Evolutionary conservation across 2,888 invertebrate species (phyloP).

Genomic region (Scaptodrosophila latifasciaeformis): DNA sequence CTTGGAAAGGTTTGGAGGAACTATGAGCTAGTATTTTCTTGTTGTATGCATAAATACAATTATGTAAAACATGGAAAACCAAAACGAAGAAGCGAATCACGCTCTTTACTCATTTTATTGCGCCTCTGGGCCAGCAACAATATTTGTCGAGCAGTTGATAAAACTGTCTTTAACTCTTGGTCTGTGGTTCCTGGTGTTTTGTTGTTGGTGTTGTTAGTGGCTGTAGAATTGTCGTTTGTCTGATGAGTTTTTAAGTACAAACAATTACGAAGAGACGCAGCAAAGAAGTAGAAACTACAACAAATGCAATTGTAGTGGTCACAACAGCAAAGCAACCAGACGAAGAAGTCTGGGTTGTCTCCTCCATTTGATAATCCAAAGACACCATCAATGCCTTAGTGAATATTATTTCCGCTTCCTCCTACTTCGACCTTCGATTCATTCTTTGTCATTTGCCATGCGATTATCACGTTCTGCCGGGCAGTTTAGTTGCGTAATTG

Average conservation of each 20-base stretch:
- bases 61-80: no score
- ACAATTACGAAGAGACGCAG: slow-evolving; percentile 58
- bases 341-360: background rate
- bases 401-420: background rate
- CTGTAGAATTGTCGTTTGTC: slow-evolving; percentile 56
- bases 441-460: slow-evolving; percentile 19
- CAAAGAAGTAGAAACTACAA: slow-evolving; percentile 10
- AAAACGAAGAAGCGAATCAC: no score
- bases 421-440: background rate
- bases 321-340: background rate
- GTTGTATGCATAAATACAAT: no score
- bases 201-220: slow-evolving; percentile 24
- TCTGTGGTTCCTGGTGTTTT: slow-evolving; percentile 14
- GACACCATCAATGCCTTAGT: background rate
- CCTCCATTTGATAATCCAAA: background rate
- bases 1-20: no score
- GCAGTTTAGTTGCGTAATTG: slow-evolving; percentile 55
- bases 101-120: slow-evolving; percentile 28
- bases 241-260: slow-evolving; percentile 66
- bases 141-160: slow-evolving; percentile 29
- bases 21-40: no score
- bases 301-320: slow-evolving; percentile 8
- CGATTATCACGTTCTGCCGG: slow-evolving; percentile 46
- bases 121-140: slow-evolving; percentile 38
- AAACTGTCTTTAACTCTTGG: background rate